phyloP scores from a whole-genome alignment of 2,113 vertebrate genomes.

The Forbesichthys papilliferus region DNA sequence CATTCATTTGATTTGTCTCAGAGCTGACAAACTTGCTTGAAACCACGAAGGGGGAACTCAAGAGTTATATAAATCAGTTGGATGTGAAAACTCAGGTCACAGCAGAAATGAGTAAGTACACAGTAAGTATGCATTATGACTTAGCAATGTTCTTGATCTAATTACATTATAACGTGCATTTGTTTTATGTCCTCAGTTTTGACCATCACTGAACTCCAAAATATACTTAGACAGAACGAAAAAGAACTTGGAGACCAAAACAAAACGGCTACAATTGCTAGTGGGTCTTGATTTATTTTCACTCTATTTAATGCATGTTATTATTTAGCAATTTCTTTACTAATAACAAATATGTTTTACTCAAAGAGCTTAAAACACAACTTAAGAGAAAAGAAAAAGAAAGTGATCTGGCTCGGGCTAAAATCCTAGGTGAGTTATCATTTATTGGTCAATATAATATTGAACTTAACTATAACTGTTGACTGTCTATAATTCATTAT shows the following conservation, averaged over 20 bases:
- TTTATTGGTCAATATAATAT: no score
- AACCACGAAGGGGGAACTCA: background rate
- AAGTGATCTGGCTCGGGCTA: no score
- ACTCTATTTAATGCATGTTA: background rate
- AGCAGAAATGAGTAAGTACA: slow-evolving; percentile 27
- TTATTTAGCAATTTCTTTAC: background rate
- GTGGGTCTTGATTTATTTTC: slow-evolving; percentile 14
- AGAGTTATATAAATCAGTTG: slow-evolving; percentile 8
- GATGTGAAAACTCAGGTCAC: background rate
- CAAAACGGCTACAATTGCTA: background rate
- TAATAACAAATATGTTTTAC: background rate
- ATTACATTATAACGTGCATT: background rate
- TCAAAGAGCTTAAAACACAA: slow-evolving; percentile 21
- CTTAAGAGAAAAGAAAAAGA: background rate
- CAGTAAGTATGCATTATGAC: background rate
- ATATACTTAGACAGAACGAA: slow-evolving; percentile 9
- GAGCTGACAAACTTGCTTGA: slow-evolving; percentile 27
- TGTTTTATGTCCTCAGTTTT: slow-evolving; percentile 18
- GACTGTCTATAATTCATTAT: no score
- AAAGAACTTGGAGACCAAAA: background rate
- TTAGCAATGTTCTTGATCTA: background rate
- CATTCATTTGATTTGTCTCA: slow-evolving; percentile 3
- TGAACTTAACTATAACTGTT: no score
- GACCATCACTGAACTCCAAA: slow-evolving; percentile 10
- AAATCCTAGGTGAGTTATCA: no score